These are phyloP conservation scores for Drosophila mimetica DNA, from an alignment of 2,888 invertebrate species.

Conservation along the genomic window DNA sequence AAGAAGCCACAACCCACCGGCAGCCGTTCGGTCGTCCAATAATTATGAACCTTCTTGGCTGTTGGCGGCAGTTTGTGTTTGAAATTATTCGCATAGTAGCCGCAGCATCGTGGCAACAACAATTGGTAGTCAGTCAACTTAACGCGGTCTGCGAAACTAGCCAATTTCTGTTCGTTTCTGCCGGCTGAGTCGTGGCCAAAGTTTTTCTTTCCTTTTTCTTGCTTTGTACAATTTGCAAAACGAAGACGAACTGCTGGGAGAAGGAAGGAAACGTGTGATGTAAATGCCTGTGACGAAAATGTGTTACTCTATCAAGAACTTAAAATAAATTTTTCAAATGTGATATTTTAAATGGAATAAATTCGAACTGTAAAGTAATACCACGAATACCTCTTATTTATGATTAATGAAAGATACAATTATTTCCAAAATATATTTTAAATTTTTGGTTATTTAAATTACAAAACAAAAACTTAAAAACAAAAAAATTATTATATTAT, in stretches of 20 bases:
- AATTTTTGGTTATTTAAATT: too few relatives aligned
- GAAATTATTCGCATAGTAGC: constrained; percentile 77
- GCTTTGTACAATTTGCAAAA: constrained; percentile 64
- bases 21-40: constrained; percentile 54
- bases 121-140: constrained; percentile 79
- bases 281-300: background rate
- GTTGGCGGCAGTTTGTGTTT: constrained; percentile 76
- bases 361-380: too few relatives aligned
- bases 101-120: constrained; percentile 66
- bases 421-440: too few relatives aligned
- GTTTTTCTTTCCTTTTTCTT: constrained; percentile 53
- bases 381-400: too few relatives aligned
- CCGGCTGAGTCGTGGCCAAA: constrained; percentile 62
- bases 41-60: constrained; percentile 75
- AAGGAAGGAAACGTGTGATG: constrained; percentile 30
- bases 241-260: constrained; percentile 61
- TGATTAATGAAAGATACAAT: too few relatives aligned
- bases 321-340: background rate
- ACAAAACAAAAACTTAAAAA: too few relatives aligned
- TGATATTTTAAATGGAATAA: too few relatives aligned
- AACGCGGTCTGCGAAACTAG: constrained; percentile 75
- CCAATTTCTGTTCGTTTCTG: constrained; percentile 66
- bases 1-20: constrained; percentile 64
- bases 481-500: too few relatives aligned
- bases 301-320: constrained; percentile 16